These are phyloP conservation scores for Pelagia noctiluca DNA, from an alignment of 30 jellyfish, hydroid and myxozoan genomes.

Conservation along the genomic window DNA sequence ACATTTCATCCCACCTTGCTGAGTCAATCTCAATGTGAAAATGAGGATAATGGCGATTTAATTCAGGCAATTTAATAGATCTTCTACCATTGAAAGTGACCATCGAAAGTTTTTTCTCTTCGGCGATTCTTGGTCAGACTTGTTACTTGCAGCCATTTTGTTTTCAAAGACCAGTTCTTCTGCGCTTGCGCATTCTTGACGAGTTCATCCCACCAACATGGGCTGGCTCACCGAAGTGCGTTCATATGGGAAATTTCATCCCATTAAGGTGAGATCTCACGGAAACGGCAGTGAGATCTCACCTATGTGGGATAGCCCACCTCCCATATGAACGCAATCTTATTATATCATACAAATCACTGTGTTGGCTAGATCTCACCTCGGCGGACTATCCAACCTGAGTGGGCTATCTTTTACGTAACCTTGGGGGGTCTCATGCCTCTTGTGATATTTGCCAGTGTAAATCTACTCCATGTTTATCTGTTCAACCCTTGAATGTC, in stretches of 20 bases:
- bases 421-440: neutral
- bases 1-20: too few relatives aligned
- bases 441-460: neutral
- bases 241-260: constrained; percentile 42
- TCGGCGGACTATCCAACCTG: neutral
- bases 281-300: constrained; percentile 25
- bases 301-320: constrained; percentile 23
- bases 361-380: constrained; percentile 27
- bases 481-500: too few relatives aligned
- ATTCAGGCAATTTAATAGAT: constrained; percentile 28
- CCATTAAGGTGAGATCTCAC: constrained; percentile 37
- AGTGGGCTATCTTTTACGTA: too few relatives aligned
- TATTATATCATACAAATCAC: constrained; percentile 4
- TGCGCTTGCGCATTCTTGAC: constrained; percentile 5
- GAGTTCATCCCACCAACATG: constrained; percentile 11
- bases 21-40: too few relatives aligned
- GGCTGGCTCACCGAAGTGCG: constrained; percentile 35
- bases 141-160: constrained; percentile 30
- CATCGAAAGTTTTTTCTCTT: constrained; percentile 49
- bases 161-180: constrained; percentile 2
- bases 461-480: too few relatives aligned
- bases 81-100: constrained; percentile 37
- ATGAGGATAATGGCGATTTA: too few relatives aligned
- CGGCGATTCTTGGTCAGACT: constrained; percentile 24
- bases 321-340: constrained; percentile 27